A percentile compares a stretch with the other conserved stretches of the same genome.
These are phyloP conservation scores for Abrostola tripartita DNA, from an alignment of 2,888 invertebrate genomes.

Conservation along the genomic window DNA sequence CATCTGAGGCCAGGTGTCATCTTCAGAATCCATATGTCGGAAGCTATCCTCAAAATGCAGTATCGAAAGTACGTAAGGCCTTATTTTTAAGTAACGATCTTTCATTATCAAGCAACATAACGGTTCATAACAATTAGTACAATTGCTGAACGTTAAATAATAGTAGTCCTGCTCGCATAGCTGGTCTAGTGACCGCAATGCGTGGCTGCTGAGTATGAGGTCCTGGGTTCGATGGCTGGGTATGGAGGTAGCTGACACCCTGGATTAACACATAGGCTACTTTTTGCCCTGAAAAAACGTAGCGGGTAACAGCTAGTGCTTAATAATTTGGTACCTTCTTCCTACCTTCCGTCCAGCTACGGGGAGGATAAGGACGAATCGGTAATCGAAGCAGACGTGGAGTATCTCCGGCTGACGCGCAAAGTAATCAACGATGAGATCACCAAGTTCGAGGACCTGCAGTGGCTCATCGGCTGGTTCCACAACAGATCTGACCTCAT, in stretches of 20 bases:
- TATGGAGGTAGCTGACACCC: too few relatives aligned
- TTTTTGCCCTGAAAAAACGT: too few relatives aligned
- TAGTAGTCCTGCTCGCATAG: too few relatives aligned
- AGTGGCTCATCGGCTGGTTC: constrained; percentile 83
- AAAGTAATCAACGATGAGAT: constrained; percentile 85
- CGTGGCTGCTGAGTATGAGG: too few relatives aligned
- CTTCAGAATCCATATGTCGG: constrained; percentile 84
- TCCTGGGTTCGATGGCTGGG: too few relatives aligned
- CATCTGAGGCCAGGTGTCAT: constrained; percentile 82
- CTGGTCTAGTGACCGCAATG: too few relatives aligned
- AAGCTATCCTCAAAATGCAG: constrained; percentile 84
- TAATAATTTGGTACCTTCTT: too few relatives aligned
- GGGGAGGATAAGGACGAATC: constrained; percentile 84
- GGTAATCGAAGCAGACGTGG: constrained; percentile 84
- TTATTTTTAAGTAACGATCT: background rate
- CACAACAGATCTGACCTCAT: constrained; percentile 78
- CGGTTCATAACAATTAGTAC: too few relatives aligned
- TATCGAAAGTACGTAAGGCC: constrained; percentile 75
- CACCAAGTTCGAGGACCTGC: constrained; percentile 84
- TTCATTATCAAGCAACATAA: too few relatives aligned
- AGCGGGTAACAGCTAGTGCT: too few relatives aligned
- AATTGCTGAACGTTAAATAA: too few relatives aligned
- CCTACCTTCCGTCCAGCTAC: constrained; percentile 64
- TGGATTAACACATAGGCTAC: too few relatives aligned
- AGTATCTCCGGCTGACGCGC: constrained; percentile 80